These are phyloP conservation scores for Numenius arquata DNA, from an alignment of 2,113 vertebrate species.

Conservation along the genomic window DNA sequence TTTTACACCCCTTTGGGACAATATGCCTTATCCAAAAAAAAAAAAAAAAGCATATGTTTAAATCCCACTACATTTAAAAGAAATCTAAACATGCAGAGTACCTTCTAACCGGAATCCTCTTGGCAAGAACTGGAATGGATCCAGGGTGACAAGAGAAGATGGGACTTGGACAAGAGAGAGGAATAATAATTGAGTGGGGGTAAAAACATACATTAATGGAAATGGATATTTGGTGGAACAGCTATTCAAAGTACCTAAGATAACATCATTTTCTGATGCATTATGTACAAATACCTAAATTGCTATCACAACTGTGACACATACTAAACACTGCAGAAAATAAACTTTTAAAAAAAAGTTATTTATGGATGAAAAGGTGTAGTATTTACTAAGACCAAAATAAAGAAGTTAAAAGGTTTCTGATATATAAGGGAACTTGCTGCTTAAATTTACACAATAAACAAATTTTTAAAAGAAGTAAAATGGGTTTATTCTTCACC, in stretches of 20 bases:
- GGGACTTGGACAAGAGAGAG: background rate
- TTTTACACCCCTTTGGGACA: background rate
- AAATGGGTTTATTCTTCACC: background rate
- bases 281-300: background rate
- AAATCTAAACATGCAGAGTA: background rate
- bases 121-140: background rate
- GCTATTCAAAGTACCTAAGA: background rate
- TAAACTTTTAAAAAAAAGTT: background rate
- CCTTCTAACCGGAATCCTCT: background rate
- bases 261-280: background rate
- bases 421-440: background rate
- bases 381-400: background rate
- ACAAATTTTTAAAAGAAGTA: background rate
- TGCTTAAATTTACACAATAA: background rate
- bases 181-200: background rate
- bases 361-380: background rate
- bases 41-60: background rate
- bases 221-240: background rate
- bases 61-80: background rate
- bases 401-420: background rate
- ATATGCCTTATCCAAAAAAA: background rate
- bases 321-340: background rate
- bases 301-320: background rate
- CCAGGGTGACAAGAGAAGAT: background rate
- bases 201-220: background rate